Evolutionary conservation across 2,888 invertebrate genomes (phyloP), one percentile per base, ranked within the genome.

Genomic region (Troides aeacus): DNA sequence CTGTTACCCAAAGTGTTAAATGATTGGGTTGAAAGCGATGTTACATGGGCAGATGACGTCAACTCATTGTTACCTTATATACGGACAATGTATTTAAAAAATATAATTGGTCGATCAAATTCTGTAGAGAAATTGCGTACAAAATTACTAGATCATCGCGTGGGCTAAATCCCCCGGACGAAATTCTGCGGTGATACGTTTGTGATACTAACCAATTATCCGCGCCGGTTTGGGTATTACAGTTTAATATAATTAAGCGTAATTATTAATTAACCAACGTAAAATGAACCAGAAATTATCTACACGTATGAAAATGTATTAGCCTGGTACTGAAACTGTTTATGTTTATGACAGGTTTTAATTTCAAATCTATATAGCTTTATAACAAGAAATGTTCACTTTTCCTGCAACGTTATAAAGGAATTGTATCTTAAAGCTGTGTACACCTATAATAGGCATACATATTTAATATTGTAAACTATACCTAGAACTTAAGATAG

Each of bases 1-100:
- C 84, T 81, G 83, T 88, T 85, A 89, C 84, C 84, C 86, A 86
- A 84, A 79, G 82, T 86, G 89, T 88, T 89, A 89, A 90, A 91
- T 90, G 18, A n/a, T 88, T 87, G 82, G 89, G 85, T 84, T 87
- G 84, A 90, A 89, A 85, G 89, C 89, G 83, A 86, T 58, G 10
- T n/a, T 24, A 58, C 23, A 23, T 10, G 4, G 57, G n/a, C 23
- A 15, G 23, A 58, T 7, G n/a, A 53, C 7, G 6, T 53, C 4
- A 15, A 46, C 46, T 15, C 15, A 2, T 46, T 12, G 15, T 4
- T 46, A 15, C 3, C 46, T 46, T 53, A 12, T 53, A 53, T 18
- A 18, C 18, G 6, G 5, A 53, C 18, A 50, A 50, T 50, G 15
- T 46, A 53, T n/a, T 53, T 53, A 53, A 53, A 53, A 53, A 18